Evolutionary conservation across 2,888 invertebrate species (phyloP).

Genomic region (Drosophila pseudotalamancana): DNA sequence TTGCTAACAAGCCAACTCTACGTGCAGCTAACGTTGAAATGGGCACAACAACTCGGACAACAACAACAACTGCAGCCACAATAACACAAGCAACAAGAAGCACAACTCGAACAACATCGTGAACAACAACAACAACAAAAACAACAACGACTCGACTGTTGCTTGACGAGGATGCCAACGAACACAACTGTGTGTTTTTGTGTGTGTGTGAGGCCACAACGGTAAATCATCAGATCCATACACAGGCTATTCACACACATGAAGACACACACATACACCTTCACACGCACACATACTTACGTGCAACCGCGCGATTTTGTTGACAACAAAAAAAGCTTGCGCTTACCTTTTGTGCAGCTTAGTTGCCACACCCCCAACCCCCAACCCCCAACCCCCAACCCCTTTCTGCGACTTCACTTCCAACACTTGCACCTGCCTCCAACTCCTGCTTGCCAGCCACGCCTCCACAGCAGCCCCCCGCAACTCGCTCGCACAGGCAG

Average conservation of each 20-base stretch:
- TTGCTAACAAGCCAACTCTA: conserved; percentile 78
- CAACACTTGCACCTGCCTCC: no score
- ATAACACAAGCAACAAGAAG: conserved; percentile 7
- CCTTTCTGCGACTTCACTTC: background rate
- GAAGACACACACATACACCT: conserved; percentile 20
- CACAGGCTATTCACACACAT: conserved; percentile 1
- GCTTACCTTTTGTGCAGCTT: conserved; percentile 14
- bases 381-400: background rate
- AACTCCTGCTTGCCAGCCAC: background rate
- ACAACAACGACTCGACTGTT: conserved; percentile 45
- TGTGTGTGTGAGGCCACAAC: conserved; percentile 70
- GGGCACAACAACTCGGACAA: conserved; percentile 50
- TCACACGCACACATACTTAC: conserved; percentile 11
- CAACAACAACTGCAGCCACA: conserved; percentile 14
- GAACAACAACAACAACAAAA: conserved; percentile 37
- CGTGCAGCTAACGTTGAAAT: conserved; percentile 69
- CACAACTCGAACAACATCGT: conserved; percentile 10
- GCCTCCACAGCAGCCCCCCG: background rate
- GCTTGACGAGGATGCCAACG: conserved; percentile 38
- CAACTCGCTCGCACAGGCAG: background rate
- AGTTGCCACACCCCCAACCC: background rate
- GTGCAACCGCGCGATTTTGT: conserved; percentile 44
- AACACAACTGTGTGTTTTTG: conserved; percentile 14
- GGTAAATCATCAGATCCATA: conserved; percentile 63
- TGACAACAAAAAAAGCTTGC: conserved; percentile 59